These are phyloP conservation scores for Psilopsiagon aymara DNA, from an alignment of 2,113 vertebrate species.

Conservation along the genomic window DNA sequence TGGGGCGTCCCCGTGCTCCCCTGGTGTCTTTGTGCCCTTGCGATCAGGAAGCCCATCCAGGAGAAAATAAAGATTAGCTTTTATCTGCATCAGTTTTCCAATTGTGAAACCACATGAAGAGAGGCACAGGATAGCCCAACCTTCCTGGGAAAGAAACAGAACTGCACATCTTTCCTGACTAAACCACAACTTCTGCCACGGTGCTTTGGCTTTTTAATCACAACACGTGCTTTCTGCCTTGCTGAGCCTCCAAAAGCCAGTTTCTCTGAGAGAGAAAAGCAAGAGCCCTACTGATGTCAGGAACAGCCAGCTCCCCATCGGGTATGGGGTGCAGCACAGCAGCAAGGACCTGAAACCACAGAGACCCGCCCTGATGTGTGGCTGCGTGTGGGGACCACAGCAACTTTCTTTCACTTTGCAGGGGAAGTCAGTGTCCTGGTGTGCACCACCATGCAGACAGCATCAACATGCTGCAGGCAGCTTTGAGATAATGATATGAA, in stretches of 20 bases:
- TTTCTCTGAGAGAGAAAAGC: neutral
- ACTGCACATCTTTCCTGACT: neutral
- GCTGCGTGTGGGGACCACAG: rapidly evolving
- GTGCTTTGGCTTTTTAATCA: neutral
- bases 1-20: neutral
- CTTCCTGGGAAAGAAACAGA: neutral
- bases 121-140: rapidly evolving
- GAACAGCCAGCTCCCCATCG: rapidly evolving
- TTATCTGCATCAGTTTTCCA: neutral
- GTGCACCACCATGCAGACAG: neutral
- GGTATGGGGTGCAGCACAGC: rapidly evolving
- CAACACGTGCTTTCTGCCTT: neutral
- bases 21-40: neutral
- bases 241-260: neutral
- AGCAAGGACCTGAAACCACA: neutral
- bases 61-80: neutral
- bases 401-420: neutral
- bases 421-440: neutral
- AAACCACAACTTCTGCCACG: neutral
- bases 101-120: neutral
- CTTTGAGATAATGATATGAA: neutral
- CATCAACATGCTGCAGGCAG: neutral
- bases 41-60: rapidly evolving
- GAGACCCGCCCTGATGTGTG: rapidly evolving
- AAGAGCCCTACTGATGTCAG: neutral